phyloP scores from a whole-genome alignment of 2,113 vertebrate species.

The Misgurnus anguillicaudatus region DNA sequence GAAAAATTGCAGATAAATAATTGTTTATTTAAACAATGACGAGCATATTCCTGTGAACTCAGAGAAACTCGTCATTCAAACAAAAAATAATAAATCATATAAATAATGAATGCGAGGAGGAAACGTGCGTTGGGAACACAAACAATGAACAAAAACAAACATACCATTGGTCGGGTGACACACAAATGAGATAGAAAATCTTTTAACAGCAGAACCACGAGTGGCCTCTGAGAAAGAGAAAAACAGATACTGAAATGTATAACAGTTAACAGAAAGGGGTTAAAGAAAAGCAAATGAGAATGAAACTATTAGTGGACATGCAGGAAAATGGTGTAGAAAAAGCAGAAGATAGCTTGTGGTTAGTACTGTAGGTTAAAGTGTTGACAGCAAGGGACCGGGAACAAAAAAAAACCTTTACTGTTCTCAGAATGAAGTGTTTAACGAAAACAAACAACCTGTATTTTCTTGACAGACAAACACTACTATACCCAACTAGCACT shows the following conservation, averaged over 20 bases:
- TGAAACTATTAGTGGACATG: constrained; percentile 61
- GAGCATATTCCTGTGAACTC: constrained; percentile 35
- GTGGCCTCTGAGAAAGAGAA: constrained; percentile 96
- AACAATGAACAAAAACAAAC: constrained; percentile 91
- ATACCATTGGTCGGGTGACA: constrained; percentile 97
- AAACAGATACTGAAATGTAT: constrained; percentile 91
- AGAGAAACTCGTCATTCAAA: constrained; percentile 67
- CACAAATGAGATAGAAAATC: constrained; percentile 98
- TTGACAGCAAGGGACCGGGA: constrained; percentile 7
- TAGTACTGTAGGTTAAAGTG: constrained; percentile 42
- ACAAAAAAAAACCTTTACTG: constrained; percentile 4
- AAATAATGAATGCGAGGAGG: constrained; percentile 64
- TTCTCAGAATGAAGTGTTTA: constrained; percentile 1
- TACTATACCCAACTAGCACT: too few relatives aligned
- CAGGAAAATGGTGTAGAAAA: constrained; percentile 63
- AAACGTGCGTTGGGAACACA: constrained; percentile 70
- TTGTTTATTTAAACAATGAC: constrained; percentile 8
- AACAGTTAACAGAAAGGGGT: constrained; percentile 82
- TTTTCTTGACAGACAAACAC: too few relatives aligned
- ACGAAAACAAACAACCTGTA: too few relatives aligned
- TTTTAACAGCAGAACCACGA: constrained; percentile 94
- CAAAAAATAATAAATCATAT: constrained; percentile 75
- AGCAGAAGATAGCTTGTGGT: constrained; percentile 65
- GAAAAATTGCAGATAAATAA: not conserved
- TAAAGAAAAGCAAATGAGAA: constrained; percentile 71